Conservation (phyloP, 2,113 vertebrate genomes). For the Acanthochromis polyacanthus region DNA sequence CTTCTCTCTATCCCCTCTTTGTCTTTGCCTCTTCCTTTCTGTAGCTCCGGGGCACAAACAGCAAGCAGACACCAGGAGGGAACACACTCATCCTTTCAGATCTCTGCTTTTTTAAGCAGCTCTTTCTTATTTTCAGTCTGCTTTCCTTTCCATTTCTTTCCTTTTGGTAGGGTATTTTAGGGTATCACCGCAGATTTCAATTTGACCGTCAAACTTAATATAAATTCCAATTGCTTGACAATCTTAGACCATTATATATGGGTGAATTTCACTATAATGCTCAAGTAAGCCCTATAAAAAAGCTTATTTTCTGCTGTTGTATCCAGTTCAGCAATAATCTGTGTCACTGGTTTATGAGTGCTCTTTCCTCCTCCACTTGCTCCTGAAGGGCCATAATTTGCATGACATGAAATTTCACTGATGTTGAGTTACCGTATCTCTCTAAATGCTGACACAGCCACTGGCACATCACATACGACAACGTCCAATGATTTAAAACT, state of each 20-base stretch:
- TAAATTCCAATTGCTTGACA: no score
- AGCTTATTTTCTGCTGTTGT: background rate
- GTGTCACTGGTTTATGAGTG: slow-evolving; percentile 1
- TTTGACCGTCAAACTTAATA: no score
- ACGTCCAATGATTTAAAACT: no score
- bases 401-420: slow-evolving; percentile 49
- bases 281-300: background rate
- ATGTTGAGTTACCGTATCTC: slow-evolving; percentile 8
- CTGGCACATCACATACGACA: background rate
- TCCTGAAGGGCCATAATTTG: slow-evolving; percentile 28
- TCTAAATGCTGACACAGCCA: slow-evolving; percentile 3
- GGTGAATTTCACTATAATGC: no score
- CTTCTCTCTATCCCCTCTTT: slow-evolving; percentile 15
- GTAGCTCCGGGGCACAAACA: slow-evolving; percentile 66
- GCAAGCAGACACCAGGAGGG: slow-evolving; percentile 50
- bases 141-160: slow-evolving; percentile 11
- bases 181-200: no score
- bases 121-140: slow-evolving; percentile 8
- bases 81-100: slow-evolving; percentile 34
- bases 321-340: background rate
- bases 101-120: slow-evolving; percentile 2
- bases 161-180: background rate
- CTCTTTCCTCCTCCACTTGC: slow-evolving; percentile 13
- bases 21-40: slow-evolving; percentile 52
- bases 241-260: no score